Conservation (phyloP, 2,888 invertebrate genomes). For the Lithophane semibrunnea region DNA sequence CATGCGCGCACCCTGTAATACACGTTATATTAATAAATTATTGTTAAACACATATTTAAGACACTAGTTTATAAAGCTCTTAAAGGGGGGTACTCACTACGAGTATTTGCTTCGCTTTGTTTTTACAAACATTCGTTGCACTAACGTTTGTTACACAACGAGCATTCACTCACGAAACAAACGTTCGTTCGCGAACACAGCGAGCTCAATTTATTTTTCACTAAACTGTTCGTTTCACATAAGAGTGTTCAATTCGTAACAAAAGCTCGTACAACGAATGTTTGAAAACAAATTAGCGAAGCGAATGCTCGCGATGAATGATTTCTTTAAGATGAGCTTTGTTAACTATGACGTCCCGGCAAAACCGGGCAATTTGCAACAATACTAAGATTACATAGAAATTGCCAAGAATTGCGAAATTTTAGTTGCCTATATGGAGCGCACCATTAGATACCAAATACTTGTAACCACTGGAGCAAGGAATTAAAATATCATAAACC, state of each 20-base stretch:
- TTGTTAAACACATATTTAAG: not conserved
- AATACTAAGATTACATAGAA: not conserved
- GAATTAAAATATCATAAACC: not conserved
- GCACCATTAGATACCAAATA: not conserved
- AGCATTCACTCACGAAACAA: not conserved
- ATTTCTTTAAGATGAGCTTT: not conserved
- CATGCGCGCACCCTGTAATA: slow-evolving; percentile 95
- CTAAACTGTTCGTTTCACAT: no score
- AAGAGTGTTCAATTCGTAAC: no score
- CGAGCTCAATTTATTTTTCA: not conserved
- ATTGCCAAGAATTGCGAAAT: not conserved
- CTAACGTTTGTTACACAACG: not conserved
- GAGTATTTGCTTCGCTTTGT: not conserved
- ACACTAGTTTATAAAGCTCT: not conserved
- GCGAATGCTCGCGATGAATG: not conserved
- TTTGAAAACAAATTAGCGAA: not conserved
- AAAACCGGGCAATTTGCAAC: not conserved
- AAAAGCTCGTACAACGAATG: not conserved
- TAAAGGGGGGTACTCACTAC: not conserved
- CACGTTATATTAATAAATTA: not conserved
- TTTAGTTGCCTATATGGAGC: not conserved
- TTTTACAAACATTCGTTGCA: not conserved
- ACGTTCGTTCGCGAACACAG: not conserved
- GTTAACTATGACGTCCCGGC: not conserved
- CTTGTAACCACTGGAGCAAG: not conserved